A percentile compares a stretch with the other conserved stretches of the same genome.
phyloP scores from a whole-genome alignment of 2,888 invertebrate species.

The Sepioteuthis lessoniana region DNA sequence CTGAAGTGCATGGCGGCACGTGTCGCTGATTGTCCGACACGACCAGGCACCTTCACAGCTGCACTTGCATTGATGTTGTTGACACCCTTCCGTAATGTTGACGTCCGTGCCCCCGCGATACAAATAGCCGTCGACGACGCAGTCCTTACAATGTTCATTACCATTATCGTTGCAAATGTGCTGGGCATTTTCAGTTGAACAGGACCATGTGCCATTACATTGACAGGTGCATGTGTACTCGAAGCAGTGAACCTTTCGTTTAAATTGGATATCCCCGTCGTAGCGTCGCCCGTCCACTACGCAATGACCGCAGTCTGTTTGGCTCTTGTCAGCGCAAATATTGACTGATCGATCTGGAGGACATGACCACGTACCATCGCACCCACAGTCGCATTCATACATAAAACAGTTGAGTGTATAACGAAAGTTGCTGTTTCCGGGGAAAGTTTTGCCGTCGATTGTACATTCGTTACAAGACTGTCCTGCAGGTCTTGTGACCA shows the following conservation, averaged over 20 bases:
- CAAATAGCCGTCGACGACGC: neutral
- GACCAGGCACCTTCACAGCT: slow-evolving; percentile 37
- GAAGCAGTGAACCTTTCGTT: slow-evolving; percentile 25
- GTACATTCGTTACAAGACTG: neutral
- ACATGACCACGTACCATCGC: slow-evolving; percentile 44
- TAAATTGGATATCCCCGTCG: slow-evolving; percentile 25
- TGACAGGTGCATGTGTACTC: slow-evolving; percentile 37
- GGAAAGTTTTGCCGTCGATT: neutral
- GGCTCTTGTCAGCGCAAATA: neutral
- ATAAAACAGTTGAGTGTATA: slow-evolving; percentile 41
- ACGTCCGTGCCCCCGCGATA: neutral
- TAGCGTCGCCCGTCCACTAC: neutral
- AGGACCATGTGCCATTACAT: slow-evolving; percentile 49
- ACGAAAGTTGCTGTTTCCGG: slow-evolving; percentile 39
- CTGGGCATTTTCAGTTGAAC: slow-evolving; percentile 49
- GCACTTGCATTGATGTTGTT: slow-evolving; percentile 35
- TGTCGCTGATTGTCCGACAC: neutral
- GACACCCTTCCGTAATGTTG: neutral
- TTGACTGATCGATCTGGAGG: slow-evolving; percentile 40
- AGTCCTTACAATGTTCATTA: neutral
- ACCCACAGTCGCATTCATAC: slow-evolving; percentile 45
- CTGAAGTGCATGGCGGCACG: neutral
- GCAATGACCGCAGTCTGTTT: slow-evolving; percentile 11
- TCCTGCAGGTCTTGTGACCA: neutral
- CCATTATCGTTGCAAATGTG: neutral